Percentiles rank a stretch among this genome's conserved stretches.
These are phyloP conservation scores for Natator depressus DNA, from an alignment of 2,113 vertebrate species.

Conservation along the genomic window DNA sequence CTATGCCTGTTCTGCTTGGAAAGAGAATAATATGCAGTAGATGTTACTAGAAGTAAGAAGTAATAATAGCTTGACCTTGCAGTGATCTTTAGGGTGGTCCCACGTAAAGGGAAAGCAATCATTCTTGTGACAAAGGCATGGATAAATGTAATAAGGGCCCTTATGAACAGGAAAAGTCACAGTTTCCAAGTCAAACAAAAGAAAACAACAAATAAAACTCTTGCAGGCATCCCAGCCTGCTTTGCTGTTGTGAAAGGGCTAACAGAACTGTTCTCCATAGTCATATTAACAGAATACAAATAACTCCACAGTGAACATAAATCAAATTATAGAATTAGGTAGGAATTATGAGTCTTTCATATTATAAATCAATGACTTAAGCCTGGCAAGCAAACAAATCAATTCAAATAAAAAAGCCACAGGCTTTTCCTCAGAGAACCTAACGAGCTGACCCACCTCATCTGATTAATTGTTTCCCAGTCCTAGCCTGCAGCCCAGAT, in stretches of 20 bases:
- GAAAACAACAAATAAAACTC: not conserved
- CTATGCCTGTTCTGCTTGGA: not conserved
- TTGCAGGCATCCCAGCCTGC: not conserved
- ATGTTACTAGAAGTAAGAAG: not conserved
- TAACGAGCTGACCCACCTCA: not conserved
- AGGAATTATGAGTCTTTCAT: not conserved
- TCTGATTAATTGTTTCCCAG: rapidly evolving
- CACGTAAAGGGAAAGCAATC: not conserved
- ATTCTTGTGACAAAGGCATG: slow-evolving; percentile 11
- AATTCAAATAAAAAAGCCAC: not conserved
- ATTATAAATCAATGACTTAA: not conserved
- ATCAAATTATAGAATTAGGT: not conserved
- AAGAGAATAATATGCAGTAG: not conserved
- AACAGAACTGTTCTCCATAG: not conserved
- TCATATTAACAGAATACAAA: not conserved
- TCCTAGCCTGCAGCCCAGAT: not conserved
- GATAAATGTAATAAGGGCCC: slow-evolving; percentile 34
- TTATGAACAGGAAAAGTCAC: not conserved
- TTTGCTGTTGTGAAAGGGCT: not conserved
- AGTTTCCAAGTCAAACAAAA: not conserved
- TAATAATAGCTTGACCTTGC: not conserved
- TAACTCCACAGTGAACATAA: not conserved
- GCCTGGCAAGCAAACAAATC: not conserved
- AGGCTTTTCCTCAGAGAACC: not conserved
- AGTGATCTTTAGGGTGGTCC: not conserved